Conservation (phyloP, 2,797 vertebrate genomes). For the Coregonus sp. region DNA sequence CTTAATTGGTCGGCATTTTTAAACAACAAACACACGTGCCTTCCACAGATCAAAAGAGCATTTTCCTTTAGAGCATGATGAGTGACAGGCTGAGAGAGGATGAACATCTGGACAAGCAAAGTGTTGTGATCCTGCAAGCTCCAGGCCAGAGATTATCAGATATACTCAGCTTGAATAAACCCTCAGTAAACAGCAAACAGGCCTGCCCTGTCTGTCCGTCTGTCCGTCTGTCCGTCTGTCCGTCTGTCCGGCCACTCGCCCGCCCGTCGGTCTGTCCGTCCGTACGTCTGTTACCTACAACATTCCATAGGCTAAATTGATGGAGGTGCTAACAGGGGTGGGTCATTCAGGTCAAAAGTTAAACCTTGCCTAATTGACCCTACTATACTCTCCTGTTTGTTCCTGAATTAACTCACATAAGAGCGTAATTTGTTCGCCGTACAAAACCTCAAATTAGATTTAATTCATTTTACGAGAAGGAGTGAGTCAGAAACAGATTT, state of each 20-base stretch:
- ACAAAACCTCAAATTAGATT: conserved; percentile 23
- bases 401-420: neutral
- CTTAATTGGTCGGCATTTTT: neutral
- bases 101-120: conserved; percentile 19
- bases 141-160: conserved; percentile 17
- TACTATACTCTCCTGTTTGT: neutral
- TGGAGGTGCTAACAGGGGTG: too few species aligned
- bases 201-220: too few species aligned
- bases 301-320: neutral
- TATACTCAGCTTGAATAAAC: conserved; percentile 15
- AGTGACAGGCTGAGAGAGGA: conserved; percentile 7
- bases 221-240: too few species aligned
- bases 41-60: neutral
- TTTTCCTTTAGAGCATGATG: neutral
- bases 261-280: too few species aligned
- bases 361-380: neutral
- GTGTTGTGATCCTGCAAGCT: neutral
- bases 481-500: conserved; percentile 19
- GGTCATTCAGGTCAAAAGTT: neutral
- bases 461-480: conserved; percentile 9
- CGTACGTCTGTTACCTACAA: neutral
- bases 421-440: neutral
- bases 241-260: too few species aligned
- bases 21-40: neutral
- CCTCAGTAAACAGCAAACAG: neutral